phyloP scores from a whole-genome alignment of 1,140 invertebrate genomes.

The Brachionus koreanus region DNA sequence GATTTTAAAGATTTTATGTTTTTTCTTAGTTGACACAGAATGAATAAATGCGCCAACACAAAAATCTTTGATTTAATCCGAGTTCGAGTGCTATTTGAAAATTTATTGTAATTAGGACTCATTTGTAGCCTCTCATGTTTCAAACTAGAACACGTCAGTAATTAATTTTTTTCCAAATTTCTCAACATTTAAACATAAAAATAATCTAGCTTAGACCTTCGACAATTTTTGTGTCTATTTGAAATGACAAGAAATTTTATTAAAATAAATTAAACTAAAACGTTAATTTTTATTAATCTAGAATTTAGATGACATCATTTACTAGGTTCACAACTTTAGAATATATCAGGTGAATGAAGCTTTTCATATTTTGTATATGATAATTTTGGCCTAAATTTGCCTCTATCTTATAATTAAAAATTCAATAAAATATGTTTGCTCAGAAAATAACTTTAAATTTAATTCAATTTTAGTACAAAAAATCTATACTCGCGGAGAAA shows the following conservation, averaged over 20 bases:
- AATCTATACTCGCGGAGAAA: no score
- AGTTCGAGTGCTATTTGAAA: neutral
- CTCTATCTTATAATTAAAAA: neutral
- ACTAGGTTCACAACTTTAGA: neutral
- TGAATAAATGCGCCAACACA: neutral
- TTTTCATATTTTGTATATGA: neutral
- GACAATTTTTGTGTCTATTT: no score
- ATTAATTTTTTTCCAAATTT: neutral
- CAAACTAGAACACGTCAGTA: neutral
- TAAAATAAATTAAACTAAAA: no score
- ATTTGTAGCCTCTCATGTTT: neutral
- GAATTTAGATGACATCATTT: neutral
- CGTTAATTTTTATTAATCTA: neutral
- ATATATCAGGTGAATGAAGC: neutral
- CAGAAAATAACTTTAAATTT: neutral
- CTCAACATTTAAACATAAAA: neutral
- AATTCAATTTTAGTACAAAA: neutral
- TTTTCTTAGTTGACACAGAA: neutral
- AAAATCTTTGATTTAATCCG: neutral
- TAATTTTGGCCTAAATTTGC: neutral
- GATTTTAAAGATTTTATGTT: neutral
- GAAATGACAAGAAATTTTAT: no score
- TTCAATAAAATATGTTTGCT: neutral
- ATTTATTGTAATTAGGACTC: neutral
- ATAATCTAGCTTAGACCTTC: neutral